Evolutionary conservation across 2,888 invertebrate genomes (phyloP), one percentile per base, ranked within the genome.

Genomic region (Lysandra bellargus): DNA sequence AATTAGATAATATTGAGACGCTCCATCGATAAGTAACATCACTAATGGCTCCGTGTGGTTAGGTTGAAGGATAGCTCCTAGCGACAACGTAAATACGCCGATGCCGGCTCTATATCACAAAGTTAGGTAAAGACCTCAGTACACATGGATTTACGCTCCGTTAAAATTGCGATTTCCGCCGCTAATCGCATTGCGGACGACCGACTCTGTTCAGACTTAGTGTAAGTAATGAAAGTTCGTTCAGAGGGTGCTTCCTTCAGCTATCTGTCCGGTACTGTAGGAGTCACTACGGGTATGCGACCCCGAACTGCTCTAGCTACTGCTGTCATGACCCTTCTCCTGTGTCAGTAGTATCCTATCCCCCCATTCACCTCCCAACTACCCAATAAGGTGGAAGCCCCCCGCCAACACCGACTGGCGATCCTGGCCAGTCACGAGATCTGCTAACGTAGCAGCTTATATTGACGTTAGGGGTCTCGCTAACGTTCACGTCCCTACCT

Each of bases 81-180:
- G 76, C 74, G 40, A 44, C 74, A 44, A 76, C 76, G 76, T 76
- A 76, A 76, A 76, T 76, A 57, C 76, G 53, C n/a, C 76, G 76
- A 76, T 76, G 76, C 76, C 76, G 57, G 57, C 33, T 53, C 57
- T 76, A 76, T 57, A 76, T 57, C 76, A 57, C 76, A 57, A 57
- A 76, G 76, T 76, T 76, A 57, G 69, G 14, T 69, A 69, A 69
- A 57, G 76, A 76, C 37, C 57, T 53, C 53, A 57, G 33, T 57
- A 76, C 76, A 76, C 76, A 76, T 33, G 49, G 49, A 76, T 76
- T 57, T 53, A 30, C 49, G 76, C 76, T 76, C 30, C 30, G 76
- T 33, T 76, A 33, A 76, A 76, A 76, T 76, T 37, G 76, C 53
- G n/a, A 33, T 57, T 76, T 76, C 76, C 57, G 53, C 76, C 76